Conservation (phyloP, 2,797 vertebrate genomes). For the Setipinna tenuifilis region DNA sequence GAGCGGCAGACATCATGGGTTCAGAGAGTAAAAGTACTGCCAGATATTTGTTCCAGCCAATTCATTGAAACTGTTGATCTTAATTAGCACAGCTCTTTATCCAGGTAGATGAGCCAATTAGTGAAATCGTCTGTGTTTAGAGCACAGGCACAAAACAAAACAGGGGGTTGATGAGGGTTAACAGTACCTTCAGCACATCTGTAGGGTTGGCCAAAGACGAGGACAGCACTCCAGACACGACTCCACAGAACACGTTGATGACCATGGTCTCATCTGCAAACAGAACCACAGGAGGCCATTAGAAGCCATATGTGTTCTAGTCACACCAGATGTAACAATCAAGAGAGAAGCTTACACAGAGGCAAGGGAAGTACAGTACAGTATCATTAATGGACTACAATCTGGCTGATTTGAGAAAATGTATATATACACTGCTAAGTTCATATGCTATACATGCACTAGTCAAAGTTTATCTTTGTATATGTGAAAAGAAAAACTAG, state of each 20-base stretch:
- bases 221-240: constrained; percentile 92
- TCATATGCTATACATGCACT: neutral
- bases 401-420: neutral
- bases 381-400: neutral
- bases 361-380: neutral
- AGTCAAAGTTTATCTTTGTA: neutral
- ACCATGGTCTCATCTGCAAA: constrained; percentile 92
- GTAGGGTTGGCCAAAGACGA: constrained; percentile 93
- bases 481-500: neutral
- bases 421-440: neutral
- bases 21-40: too few relatives aligned
- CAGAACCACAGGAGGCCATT: constrained; percentile 29
- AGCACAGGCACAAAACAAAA: too few relatives aligned
- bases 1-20: too few relatives aligned
- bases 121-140: too few relatives aligned
- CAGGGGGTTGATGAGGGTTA: neutral
- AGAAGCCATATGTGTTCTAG: neutral
- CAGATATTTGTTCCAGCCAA: too few relatives aligned
- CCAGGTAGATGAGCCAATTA: too few relatives aligned
- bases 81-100: too few relatives aligned
- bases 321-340: constrained; percentile 25
- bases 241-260: constrained; percentile 93
- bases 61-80: too few relatives aligned
- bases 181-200: constrained; percentile 90
- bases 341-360: neutral